Conservation (phyloP, 1,140 invertebrate species). For the Episyrphus balteatus region DNA sequence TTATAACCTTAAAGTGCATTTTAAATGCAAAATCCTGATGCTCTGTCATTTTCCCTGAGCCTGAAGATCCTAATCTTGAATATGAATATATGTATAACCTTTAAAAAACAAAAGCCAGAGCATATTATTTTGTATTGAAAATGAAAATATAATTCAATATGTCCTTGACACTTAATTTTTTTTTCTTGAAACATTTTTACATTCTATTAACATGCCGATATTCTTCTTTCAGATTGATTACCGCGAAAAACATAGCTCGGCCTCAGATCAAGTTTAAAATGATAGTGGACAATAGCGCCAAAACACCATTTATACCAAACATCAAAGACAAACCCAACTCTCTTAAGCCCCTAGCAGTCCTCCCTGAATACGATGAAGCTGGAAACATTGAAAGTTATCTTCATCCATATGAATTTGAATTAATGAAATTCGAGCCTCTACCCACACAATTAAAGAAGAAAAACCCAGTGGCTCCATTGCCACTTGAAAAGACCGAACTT, state of each 20-base stretch:
- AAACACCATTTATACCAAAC: constrained; percentile 66
- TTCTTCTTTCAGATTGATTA: constrained; percentile 39
- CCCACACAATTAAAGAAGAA: constrained; percentile 38
- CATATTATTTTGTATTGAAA: too few relatives aligned
- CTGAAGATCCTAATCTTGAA: too few relatives aligned
- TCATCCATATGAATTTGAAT: constrained; percentile 85
- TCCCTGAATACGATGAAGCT: constrained; percentile 53
- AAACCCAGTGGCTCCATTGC: constrained; percentile 33
- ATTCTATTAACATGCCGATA: too few relatives aligned
- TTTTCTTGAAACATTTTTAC: too few relatives aligned
- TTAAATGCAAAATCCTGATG: too few relatives aligned
- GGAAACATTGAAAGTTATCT: constrained; percentile 52
- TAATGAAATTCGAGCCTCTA: constrained; percentile 55
- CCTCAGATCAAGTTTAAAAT: constrained; percentile 80
- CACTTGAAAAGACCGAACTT: constrained; percentile 52
- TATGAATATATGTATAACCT: too few relatives aligned
- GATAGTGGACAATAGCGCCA: constrained; percentile 69
- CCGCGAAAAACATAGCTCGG: constrained; percentile 62
- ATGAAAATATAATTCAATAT: too few relatives aligned
- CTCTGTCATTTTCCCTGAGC: too few relatives aligned
- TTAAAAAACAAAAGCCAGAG: too few relatives aligned
- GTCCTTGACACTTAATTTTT: too few relatives aligned
- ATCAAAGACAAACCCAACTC: constrained; percentile 84
- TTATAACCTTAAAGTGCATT: too few relatives aligned
- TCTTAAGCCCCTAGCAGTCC: constrained; percentile 63